Percentiles rank a stretch among this genome's conserved stretches.
Conservation (phyloP, 1,140 invertebrate species). For the Drosophila busckii region DNA sequence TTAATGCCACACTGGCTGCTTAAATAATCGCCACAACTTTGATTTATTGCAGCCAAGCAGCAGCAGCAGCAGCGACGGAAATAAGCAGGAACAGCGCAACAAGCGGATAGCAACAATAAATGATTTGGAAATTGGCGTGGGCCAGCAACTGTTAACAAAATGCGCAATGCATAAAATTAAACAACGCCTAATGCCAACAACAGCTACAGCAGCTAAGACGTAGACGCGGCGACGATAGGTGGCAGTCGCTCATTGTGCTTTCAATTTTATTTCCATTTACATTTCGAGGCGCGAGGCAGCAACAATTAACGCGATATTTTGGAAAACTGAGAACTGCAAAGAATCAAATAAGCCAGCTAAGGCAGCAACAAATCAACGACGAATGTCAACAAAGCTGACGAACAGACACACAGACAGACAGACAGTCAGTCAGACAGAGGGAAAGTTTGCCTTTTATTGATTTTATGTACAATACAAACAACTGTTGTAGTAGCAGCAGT, state of each 20-base stretch:
- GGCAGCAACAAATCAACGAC: too few relatives aligned
- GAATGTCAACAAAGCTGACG: constrained; percentile 3
- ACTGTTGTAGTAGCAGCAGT: constrained; percentile 22
- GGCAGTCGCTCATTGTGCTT: too few relatives aligned
- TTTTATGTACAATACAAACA: constrained; percentile 41
- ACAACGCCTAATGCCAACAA: constrained; percentile 28
- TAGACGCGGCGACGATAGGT: constrained; percentile 55
- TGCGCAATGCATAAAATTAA: constrained; percentile 62
- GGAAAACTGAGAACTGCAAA: too few relatives aligned
- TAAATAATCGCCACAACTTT: constrained; percentile 40
- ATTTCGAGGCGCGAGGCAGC: too few relatives aligned
- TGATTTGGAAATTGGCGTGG: constrained; percentile 60
- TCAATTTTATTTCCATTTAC: too few relatives aligned
- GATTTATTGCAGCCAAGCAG: constrained; percentile 60
- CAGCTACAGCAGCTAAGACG: constrained; percentile 12
- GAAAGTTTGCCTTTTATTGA: constrained; percentile 64
- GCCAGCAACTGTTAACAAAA: constrained; percentile 63
- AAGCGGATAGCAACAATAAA: constrained; percentile 33
- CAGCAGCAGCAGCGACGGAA: constrained; percentile 5
- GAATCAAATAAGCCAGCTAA: too few relatives aligned
- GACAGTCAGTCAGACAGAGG: constrained; percentile 26
- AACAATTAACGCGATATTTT: too few relatives aligned
- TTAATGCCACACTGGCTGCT: constrained; percentile 7
- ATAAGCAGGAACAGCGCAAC: constrained; percentile 14
- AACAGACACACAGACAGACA: constrained; percentile 58